Conservation (phyloP, 2,797 vertebrate species). For the Esox lucius region DNA sequence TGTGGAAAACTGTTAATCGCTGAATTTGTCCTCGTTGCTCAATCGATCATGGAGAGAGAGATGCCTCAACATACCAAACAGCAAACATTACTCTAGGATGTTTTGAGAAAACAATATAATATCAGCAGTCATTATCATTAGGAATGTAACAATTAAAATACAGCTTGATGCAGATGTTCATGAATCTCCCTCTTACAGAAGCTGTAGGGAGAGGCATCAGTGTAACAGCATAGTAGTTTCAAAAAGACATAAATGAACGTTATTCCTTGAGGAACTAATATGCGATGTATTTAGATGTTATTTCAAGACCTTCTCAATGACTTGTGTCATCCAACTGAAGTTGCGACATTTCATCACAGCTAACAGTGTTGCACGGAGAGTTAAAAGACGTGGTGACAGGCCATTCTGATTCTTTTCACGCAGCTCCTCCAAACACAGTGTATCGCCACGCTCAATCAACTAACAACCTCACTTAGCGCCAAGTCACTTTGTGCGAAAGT, state of each 20-base stretch:
- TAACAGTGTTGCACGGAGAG: too few species aligned
- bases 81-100: background rate
- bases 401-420: too few species aligned
- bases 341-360: too few species aligned
- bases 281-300: background rate
- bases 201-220: conserved; percentile 8
- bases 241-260: conserved; percentile 29
- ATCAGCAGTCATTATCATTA: conserved; percentile 16
- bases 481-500: too few species aligned
- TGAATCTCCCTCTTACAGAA: conserved; percentile 30
- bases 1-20: background rate
- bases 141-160: conserved; percentile 16
- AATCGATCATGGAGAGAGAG: background rate
- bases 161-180: conserved; percentile 11
- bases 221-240: conserved; percentile 4
- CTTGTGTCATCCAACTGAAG: too few species aligned
- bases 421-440: too few species aligned
- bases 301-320: too few species aligned
- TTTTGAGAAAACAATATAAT: background rate
- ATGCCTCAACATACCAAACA: background rate
- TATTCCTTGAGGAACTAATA: conserved; percentile 36
- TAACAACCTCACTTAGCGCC: too few species aligned
- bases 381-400: too few species aligned
- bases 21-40: background rate
- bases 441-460: too few species aligned